Percentiles rank a stretch among this genome's conserved stretches.
These are phyloP conservation scores for Chelonus formosanus DNA, from an alignment of 2,888 invertebrate genomes.

Conservation along the genomic window DNA sequence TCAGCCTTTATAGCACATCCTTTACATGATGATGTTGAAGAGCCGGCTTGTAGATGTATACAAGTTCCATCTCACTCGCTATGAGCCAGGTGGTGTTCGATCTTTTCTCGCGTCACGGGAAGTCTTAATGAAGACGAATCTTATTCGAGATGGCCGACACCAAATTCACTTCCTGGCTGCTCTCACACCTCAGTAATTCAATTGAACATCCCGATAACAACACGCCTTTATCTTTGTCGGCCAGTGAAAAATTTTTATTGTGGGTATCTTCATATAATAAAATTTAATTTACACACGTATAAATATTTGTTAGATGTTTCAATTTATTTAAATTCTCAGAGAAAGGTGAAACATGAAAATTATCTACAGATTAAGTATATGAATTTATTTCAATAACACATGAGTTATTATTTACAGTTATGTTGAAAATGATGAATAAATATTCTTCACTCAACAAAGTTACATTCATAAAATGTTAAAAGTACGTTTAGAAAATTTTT, in stretches of 20 bases:
- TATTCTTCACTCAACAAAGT: too few species aligned
- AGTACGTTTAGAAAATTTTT: too few species aligned
- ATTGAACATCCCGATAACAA: slow-evolving; percentile 19
- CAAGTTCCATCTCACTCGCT: slow-evolving; percentile 4
- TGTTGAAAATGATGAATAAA: too few species aligned
- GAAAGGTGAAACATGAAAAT: too few species aligned
- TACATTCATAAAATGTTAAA: too few species aligned
- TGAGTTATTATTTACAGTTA: too few species aligned
- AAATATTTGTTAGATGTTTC: too few species aligned
- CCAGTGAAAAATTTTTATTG: not conserved
- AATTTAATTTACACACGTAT: too few species aligned
- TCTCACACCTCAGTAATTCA: slow-evolving; percentile 37
- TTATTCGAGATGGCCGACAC: slow-evolving; percentile 53
- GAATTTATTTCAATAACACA: too few species aligned
- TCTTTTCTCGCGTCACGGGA: slow-evolving; percentile 50
- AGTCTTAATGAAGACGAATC: slow-evolving; percentile 65
- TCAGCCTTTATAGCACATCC: slow-evolving; percentile 46
- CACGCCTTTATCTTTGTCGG: slow-evolving; percentile 27
- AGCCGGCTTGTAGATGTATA: not conserved
- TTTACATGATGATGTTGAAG: slow-evolving; percentile 2
- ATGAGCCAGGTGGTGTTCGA: slow-evolving; percentile 58
- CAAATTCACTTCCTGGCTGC: slow-evolving; percentile 53
- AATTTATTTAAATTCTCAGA: too few species aligned
- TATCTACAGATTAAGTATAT: too few species aligned
- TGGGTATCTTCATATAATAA: too few species aligned